Evolutionary conservation across 2,888 invertebrate species (phyloP), one percentile per base, ranked within the genome.

Genomic region (Heliconius ismenius): DNA sequence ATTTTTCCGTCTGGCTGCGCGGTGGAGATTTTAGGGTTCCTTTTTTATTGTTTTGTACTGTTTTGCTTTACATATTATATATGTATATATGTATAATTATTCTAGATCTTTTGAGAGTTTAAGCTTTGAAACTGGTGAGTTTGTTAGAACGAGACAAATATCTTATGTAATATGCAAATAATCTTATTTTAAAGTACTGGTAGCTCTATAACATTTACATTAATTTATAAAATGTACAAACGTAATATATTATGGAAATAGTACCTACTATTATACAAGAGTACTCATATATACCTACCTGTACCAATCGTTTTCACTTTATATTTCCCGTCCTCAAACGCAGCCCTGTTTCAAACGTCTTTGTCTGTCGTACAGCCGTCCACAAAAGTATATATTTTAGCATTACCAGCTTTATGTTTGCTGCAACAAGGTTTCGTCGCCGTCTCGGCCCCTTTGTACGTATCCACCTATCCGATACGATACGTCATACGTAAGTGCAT

Each of bases 1-100:
- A 88, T 91, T 91, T 91, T 90, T 89, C 88, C 88, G 88, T 88
- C 88, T 88, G 86, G 84, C 83, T 88, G 83, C 84, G 84, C 84
- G 84, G 85, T 83, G 83, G 82, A 76, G 77, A 76, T 80, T 80
- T 80, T 80, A 80, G 80, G 83, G 85, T 84, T 83, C 82, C 82
- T 84, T 80, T 54, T 63, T 67, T 62, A 36, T 70, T 74, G 63
- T 69, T 74, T 68, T 69, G 39, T 63, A 18, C 26, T 58, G 15
- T 64, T 68, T 7, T 28, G 54, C n/a, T 4, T 21, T 67, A 24
- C 24, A 32, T 75, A 24, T 58, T 54, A 24, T 21, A 36, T 69
- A 69, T 28, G 3, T 67, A n/a, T n/a, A n/a, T n/a, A 36, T 24
- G 10, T 67, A 39, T 39, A 67, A 10, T n/a, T n/a, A 36, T 67